These are phyloP conservation scores for Neomorphus geoffroyi DNA, from an alignment of 2,797 vertebrate genomes.

Conservation along the genomic window DNA sequence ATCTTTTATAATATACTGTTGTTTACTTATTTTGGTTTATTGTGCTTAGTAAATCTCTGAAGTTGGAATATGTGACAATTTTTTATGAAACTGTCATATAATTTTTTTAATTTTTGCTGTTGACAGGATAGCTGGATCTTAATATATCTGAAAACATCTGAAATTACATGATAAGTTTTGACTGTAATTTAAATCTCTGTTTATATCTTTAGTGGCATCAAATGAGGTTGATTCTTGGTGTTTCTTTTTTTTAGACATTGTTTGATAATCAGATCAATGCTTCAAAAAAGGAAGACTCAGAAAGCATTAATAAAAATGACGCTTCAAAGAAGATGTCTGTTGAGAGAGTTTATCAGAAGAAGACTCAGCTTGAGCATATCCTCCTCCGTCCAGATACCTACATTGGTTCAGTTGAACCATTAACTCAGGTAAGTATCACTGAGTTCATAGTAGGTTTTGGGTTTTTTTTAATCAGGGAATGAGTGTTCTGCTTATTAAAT, in stretches of 20 bases:
- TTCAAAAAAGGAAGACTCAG: slow-evolving; percentile 88
- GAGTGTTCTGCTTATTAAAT: background rate
- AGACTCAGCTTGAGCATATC: slow-evolving; percentile 98
- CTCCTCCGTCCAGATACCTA: slow-evolving; percentile 98
- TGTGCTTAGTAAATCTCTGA: background rate
- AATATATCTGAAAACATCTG: background rate
- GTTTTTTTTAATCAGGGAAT: background rate
- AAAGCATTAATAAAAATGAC: slow-evolving; percentile 87
- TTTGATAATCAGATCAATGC: slow-evolving; percentile 87
- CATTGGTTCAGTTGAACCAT: slow-evolving; percentile 92
- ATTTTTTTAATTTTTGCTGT: background rate
- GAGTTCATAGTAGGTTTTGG: background rate
- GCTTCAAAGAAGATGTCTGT: slow-evolving; percentile 93
- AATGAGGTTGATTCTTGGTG: background rate
- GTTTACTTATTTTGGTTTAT: background rate
- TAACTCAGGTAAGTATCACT: slow-evolving; percentile 86
- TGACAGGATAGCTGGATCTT: background rate
- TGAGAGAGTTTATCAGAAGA: slow-evolving; percentile 98
- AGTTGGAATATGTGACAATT: background rate
- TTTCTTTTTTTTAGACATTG: slow-evolving; percentile 79
- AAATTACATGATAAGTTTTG: background rate
- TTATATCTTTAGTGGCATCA: background rate
- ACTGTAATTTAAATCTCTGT: background rate
- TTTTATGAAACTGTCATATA: background rate
- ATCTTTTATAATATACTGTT: background rate